Evolutionary conservation across 1,140 invertebrate genomes (phyloP), one percentile per base, ranked within the genome.

Genomic region (Temnothorax longispinosus): DNA sequence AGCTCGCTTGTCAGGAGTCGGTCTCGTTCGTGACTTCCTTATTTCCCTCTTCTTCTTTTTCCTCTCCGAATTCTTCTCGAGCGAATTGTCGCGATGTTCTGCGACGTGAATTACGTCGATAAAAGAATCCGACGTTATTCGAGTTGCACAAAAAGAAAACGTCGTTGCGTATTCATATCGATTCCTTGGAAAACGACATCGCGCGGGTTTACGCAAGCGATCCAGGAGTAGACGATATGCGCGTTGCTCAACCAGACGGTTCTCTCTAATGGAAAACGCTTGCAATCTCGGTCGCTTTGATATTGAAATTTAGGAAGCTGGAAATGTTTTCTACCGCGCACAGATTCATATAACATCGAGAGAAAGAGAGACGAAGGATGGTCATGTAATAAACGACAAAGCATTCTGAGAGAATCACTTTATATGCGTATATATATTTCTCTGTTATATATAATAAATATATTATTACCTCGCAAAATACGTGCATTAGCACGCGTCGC

Each of bases 371-470:
- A 35, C 8, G 3, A 5, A 62, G 78, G 35, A 44, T 80, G 21
- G n/a, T 58, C 4, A 21, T 56, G 18, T 32, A 81, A 27, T 71
- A 71, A 81, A 18, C 15, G 52, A 81, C n/a, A 81, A 13, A 35
- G 6, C 54, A 1, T 81, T 71, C 65, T 81, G 78, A 71, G 78
- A 81, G 64, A 81, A 81, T 81, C 32, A 56, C 15, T 81, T 71
- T 81, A 81, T 81, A n/a, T 41, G 11, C 21, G 18, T 74, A 54
- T 56, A 41, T 58, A 35, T 56, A 15, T 56, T 27, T 78, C 21
- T 65, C 32, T 64, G 58, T 50, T 62, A 77, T 77, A 62, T 81
- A 56, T 69, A 81, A 71, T 81, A 71, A 81, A 44, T 71, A 81
- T 81, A 56, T 69, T 69, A 69, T 81, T 71, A 80, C 2, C 15